Evolutionary conservation across 2,888 invertebrate genomes (phyloP).

Genomic region (Cerastis leucographa): DNA sequence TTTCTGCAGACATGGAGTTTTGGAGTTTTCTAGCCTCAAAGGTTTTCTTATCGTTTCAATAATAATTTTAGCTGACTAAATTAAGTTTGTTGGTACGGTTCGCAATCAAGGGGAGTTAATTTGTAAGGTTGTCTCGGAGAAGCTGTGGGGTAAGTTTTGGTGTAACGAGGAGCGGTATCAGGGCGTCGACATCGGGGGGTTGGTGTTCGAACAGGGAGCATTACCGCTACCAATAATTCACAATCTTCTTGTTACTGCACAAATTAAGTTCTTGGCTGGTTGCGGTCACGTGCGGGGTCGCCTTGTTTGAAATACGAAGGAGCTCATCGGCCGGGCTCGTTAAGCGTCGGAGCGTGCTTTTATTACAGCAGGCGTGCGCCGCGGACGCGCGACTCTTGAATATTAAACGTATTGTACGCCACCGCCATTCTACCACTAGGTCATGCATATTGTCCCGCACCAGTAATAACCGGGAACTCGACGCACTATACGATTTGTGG

Average conservation of each 20-base stretch:
- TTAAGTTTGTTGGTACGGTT: slow-evolving; percentile 44
- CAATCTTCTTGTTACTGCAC: slow-evolving; percentile 84
- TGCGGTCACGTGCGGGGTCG: slow-evolving; percentile 86
- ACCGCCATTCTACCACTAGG: slow-evolving; percentile 82
- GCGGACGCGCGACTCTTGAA: slow-evolving; percentile 86
- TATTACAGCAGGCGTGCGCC: slow-evolving; percentile 88
- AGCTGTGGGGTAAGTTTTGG: slow-evolving; percentile 45
- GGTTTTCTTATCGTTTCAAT: slow-evolving; percentile 42
- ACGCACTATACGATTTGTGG: slow-evolving; percentile 76
- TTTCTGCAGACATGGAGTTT: slow-evolving; percentile 47
- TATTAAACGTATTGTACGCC: slow-evolving; percentile 82
- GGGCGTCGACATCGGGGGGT: slow-evolving; percentile 44
- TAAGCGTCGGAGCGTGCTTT: slow-evolving; percentile 90
- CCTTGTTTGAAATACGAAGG: slow-evolving; percentile 90
- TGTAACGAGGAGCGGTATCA: slow-evolving; percentile 50
- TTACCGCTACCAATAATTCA: slow-evolving; percentile 82
- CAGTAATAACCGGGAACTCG: slow-evolving; percentile 78
- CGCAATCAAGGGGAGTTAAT: slow-evolving; percentile 51
- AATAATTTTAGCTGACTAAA: slow-evolving; percentile 44
- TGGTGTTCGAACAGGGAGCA: slow-evolving; percentile 65
- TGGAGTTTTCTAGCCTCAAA: slow-evolving; percentile 25
- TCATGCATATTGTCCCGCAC: slow-evolving; percentile 86
- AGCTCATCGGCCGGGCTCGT: slow-evolving; percentile 89
- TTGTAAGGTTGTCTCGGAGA: slow-evolving; percentile 39
- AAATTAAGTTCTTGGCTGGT: slow-evolving; percentile 82